These are phyloP conservation scores for Amiota minor DNA, from an alignment of 2,888 invertebrate species.

Conservation along the genomic window DNA sequence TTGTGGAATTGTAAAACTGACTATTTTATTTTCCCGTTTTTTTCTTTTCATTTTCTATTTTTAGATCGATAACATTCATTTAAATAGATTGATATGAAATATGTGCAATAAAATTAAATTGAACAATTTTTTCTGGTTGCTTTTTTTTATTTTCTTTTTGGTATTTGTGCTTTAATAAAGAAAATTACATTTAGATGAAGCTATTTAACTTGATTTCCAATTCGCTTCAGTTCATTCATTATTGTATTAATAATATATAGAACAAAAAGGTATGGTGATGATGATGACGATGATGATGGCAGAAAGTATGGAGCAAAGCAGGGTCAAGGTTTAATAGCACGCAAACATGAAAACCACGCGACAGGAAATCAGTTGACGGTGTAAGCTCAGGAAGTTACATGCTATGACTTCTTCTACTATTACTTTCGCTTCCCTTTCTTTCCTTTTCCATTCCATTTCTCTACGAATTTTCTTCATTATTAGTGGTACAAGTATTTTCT, in stretches of 20 bases:
- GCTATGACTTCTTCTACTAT: not conserved
- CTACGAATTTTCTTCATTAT: not conserved
- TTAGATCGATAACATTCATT: not conserved
- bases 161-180: too few species aligned
- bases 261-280: not conserved
- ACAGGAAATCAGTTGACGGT: not conserved
- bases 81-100: constrained; percentile 8
- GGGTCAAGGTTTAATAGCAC: constrained; percentile 10
- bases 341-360: not conserved
- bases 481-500: not conserved
- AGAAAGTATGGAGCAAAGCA: not conserved
- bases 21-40: too few species aligned
- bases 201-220: not conserved
- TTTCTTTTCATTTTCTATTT: too few species aligned
- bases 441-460: too few species aligned
- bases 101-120: not conserved
- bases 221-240: not conserved
- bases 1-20: not conserved
- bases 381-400: not conserved
- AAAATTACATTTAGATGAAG: not conserved
- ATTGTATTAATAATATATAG: not conserved
- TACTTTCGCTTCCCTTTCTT: not conserved
- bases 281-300: not conserved
- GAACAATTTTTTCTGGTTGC: not conserved
- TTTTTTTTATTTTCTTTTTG: too few species aligned